phyloP scores from a whole-genome alignment of 2,797 vertebrate genomes.

The Enteromius trimaculatus region DNA sequence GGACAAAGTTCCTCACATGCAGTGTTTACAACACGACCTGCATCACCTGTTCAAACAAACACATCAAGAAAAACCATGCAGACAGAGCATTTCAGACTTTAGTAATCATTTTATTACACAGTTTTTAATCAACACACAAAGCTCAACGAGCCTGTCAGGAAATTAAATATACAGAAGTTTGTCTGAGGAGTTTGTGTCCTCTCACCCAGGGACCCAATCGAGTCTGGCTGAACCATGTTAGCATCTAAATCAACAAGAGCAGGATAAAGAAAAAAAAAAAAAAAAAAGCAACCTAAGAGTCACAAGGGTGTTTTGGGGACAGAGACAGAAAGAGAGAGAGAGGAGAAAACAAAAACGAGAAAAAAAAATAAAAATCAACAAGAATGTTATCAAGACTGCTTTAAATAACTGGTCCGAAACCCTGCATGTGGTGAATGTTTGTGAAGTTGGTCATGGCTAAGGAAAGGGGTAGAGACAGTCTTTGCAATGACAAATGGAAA shows the following conservation, averaged over 20 bases:
- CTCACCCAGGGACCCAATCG: slow-evolving; percentile 94
- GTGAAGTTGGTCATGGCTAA: slow-evolving; percentile 52
- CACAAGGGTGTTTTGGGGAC: slow-evolving; percentile 66
- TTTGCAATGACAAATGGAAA: slow-evolving; percentile 65
- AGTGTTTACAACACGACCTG: neutral
- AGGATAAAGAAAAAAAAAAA: slow-evolving; percentile 67
- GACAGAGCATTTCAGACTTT: slow-evolving; percentile 79
- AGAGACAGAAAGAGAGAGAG: no score
- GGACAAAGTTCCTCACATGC: neutral
- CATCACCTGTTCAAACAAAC: neutral
- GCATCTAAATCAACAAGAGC: slow-evolving; percentile 95
- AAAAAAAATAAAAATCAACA: no score
- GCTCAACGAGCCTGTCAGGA: slow-evolving; percentile 98
- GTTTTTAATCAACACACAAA: slow-evolving; percentile 99
- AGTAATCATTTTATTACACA: slow-evolving; percentile 99
- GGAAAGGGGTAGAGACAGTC: slow-evolving; percentile 64
- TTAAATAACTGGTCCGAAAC: slow-evolving; percentile 81
- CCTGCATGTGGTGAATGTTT: slow-evolving; percentile 71
- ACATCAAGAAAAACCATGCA: neutral
- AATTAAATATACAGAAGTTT: slow-evolving; percentile 99
- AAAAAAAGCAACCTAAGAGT: slow-evolving; percentile 82
- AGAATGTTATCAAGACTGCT: slow-evolving; percentile 87
- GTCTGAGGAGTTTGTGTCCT: slow-evolving; percentile 94
- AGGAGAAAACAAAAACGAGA: no score
- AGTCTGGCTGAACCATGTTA: slow-evolving; percentile 97